phyloP scores from a whole-genome alignment of 2,113 vertebrate species.

The Ondatra zibethicus region DNA sequence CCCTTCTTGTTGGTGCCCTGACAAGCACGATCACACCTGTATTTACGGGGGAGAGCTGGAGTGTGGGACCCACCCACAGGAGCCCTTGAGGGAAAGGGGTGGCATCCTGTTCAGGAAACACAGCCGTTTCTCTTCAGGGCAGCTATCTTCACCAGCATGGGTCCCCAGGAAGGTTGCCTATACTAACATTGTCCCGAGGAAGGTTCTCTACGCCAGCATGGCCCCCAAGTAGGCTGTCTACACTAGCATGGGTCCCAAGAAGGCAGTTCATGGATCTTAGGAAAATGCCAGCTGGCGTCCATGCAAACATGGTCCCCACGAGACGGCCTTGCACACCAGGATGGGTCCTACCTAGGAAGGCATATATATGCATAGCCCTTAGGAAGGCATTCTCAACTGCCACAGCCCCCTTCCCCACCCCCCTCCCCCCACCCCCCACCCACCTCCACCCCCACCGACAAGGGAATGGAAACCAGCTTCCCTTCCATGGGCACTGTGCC shows the following conservation, averaged over 20 bases:
- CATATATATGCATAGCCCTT: no score
- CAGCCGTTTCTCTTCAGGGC: no score
- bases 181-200: not conserved
- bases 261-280: not conserved
- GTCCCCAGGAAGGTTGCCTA: not conserved
- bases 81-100: not conserved
- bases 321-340: not conserved
- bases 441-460: no score
- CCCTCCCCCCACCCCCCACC: not conserved
- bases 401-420: not conserved
- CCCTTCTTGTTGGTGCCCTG: accelerated
- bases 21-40: accelerated
- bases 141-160: not conserved
- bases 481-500: not conserved
- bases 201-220: not conserved
- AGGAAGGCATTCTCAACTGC: not conserved
- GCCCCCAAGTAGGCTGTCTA: not conserved
- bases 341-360: not conserved
- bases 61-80: accelerated
- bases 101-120: accelerated
- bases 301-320: no score
- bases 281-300: not conserved
- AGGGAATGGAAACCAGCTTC: not conserved
- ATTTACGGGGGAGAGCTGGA: accelerated
- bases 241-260: no score